Evolutionary conservation across 1,140 invertebrate genomes (phyloP), one percentile per base, ranked within the genome.

Genomic region (Portunus trituberculatus): DNA sequence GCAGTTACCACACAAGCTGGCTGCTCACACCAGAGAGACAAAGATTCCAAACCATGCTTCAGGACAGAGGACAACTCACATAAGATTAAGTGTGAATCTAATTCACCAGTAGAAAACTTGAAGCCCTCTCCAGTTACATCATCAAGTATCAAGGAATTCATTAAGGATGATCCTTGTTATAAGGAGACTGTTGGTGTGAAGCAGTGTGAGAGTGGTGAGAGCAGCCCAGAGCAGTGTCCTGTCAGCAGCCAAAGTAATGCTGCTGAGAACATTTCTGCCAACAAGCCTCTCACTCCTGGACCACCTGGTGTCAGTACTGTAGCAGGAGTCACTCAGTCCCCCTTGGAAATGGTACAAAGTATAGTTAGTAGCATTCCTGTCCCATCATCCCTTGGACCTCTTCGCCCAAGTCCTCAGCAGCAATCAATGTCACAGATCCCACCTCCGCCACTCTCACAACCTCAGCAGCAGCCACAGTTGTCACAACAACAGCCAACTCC

Each of bases 281-380:
- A 96, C 67, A 96, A 96, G 39, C 96, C 96, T 25, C 91, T 96
- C 25, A 96, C 95, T 20, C 96, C 96, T 29, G 96, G 96, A 28
- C 96, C 96, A 31, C 92, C 95, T 86, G 93, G 94, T 28, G 95
- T 93, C 39, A 96, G 95, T 86, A 94, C 96, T 39, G 93, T 95
- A 87, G 94, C 31, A 89, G 94, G 94, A 82, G 94, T 95, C 45
- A 97, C 98, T 7, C 98, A 98, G 96, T 98, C 98, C 48, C 98
- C 98, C 3, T 96, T 98, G 31, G 98, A 98, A 97, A 98, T 98
- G 98, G 98, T 98, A 0, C 98, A 98, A 96, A 98, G 98, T 97
- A 98, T 98, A 28, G 98, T 98, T 31, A 98, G 98, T 96, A 98
- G 98, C 96, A 98, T 98, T 96, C 98, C 98, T 97, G 97, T 98